These are phyloP conservation scores for Acanthaster planci DNA, from an alignment of 35 echinoderm and acorn worm species.

Conservation along the genomic window DNA sequence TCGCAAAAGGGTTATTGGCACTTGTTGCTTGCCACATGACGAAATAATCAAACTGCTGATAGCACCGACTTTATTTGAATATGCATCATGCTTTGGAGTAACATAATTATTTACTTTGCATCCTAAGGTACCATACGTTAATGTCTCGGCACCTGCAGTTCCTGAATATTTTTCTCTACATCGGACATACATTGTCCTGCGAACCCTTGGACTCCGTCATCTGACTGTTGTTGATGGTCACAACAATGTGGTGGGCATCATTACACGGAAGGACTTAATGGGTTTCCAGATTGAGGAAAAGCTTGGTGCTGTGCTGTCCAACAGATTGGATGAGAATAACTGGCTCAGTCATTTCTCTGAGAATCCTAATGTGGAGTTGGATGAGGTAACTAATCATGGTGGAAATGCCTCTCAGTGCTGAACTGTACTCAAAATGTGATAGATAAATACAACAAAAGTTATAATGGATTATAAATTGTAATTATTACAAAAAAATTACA, in stretches of 20 bases:
- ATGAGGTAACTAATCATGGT: no score
- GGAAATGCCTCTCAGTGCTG: no score
- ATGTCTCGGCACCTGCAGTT: slow-evolving; percentile 85
- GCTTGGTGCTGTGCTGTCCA: slow-evolving; percentile 49
- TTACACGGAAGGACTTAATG: slow-evolving; percentile 97
- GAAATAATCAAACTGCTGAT: no score
- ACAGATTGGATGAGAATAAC: neutral
- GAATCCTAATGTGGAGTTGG: no score
- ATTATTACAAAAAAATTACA: no score
- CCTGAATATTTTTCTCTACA: slow-evolving; percentile 93
- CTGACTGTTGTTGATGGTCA: slow-evolving; percentile 83
- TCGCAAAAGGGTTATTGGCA: no score
- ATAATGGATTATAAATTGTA: no score
- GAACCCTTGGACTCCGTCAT: slow-evolving; percentile 89
- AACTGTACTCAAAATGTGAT: no score
- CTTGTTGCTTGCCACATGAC: no score
- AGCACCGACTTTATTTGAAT: no score
- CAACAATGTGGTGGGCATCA: slow-evolving; percentile 88
- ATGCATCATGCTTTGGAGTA: neutral
- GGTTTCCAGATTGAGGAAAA: slow-evolving; percentile 92
- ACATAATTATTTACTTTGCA: neutral
- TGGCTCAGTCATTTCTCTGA: neutral
- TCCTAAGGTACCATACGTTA: slow-evolving; percentile 83
- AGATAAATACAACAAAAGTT: no score
- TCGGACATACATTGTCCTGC: slow-evolving; percentile 94